Conservation (phyloP, 1,140 invertebrate species). For the Colletes gigas region DNA sequence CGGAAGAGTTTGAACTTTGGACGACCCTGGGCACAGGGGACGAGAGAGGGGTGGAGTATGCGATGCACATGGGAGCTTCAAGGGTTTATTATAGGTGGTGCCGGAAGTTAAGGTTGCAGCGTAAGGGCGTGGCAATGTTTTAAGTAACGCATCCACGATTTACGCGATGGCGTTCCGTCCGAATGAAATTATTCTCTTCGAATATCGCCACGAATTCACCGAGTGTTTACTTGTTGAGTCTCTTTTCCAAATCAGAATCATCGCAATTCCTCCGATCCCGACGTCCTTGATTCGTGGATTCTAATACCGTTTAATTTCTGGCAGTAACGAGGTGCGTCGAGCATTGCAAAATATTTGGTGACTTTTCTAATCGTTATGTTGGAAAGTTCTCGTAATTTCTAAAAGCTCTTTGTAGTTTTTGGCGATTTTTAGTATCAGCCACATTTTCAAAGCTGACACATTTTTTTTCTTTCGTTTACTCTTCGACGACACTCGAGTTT, state of each 20-base stretch:
- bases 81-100: conserved; percentile 65
- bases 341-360: too few species aligned
- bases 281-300: neutral
- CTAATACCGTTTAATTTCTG: neutral
- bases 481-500: too few species aligned
- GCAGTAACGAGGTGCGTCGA: neutral
- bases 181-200: neutral
- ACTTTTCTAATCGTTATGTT: too few species aligned
- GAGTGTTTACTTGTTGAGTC: neutral
- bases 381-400: too few species aligned
- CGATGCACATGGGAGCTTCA: conserved; percentile 51
- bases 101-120: conserved; percentile 67
- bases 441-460: too few species aligned
- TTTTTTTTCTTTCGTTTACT: too few species aligned
- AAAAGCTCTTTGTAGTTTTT: too few species aligned
- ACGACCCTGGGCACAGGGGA: conserved; percentile 58
- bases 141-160: conserved; percentile 60
- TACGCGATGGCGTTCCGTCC: conserved; percentile 44
- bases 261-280: neutral
- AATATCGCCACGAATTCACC: neutral
- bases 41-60: conserved; percentile 43
- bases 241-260: neutral
- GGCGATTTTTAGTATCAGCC: too few species aligned
- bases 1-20: conserved; percentile 58
- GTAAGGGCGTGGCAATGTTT: conserved; percentile 71